A percentile compares a stretch with the other conserved stretches of the same genome.
phyloP scores from a whole-genome alignment of 1,140 invertebrate genomes.

The Drosophila insularis region DNA sequence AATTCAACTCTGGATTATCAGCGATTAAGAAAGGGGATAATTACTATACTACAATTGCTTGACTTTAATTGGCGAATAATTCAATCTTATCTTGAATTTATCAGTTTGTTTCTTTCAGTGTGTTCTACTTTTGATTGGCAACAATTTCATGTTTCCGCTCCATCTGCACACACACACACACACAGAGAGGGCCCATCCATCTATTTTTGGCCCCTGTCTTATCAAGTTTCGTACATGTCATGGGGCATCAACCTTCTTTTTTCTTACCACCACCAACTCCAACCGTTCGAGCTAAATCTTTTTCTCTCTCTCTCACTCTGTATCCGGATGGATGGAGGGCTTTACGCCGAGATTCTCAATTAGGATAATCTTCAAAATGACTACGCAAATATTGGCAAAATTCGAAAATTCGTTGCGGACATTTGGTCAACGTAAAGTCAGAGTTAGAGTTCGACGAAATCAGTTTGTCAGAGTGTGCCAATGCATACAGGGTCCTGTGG shows the following conservation, averaged over 20 bases:
- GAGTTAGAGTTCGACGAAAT: too few species aligned
- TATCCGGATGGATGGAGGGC: conserved; percentile 3
- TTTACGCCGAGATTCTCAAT: conserved; percentile 74
- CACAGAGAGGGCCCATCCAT: conserved; percentile 20
- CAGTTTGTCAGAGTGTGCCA: background rate
- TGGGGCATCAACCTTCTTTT: conserved; percentile 30
- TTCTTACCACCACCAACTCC: background rate
- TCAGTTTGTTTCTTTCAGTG: conserved; percentile 26
- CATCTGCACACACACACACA: conserved; percentile 2
- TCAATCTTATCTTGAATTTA: background rate
- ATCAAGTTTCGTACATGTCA: conserved; percentile 16
- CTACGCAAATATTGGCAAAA: conserved; percentile 81
- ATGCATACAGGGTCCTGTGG: conserved; percentile 10
- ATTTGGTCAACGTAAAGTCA: conserved; percentile 40
- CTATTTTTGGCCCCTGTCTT: conserved; percentile 31
- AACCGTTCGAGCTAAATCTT: background rate
- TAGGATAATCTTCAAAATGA: conserved; percentile 80
- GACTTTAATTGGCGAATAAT: too few species aligned
- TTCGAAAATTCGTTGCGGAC: conserved; percentile 72
- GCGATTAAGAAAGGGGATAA: too few species aligned
- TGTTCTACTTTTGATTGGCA: conserved; percentile 42
- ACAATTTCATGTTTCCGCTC: conserved; percentile 48
- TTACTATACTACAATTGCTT: too few species aligned
- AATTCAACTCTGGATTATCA: too few species aligned
- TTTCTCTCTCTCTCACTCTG: background rate